Base-by-base conservation (phyloP, 2,797 vertebrate genomes). In the Tangara arthus region DNA sequence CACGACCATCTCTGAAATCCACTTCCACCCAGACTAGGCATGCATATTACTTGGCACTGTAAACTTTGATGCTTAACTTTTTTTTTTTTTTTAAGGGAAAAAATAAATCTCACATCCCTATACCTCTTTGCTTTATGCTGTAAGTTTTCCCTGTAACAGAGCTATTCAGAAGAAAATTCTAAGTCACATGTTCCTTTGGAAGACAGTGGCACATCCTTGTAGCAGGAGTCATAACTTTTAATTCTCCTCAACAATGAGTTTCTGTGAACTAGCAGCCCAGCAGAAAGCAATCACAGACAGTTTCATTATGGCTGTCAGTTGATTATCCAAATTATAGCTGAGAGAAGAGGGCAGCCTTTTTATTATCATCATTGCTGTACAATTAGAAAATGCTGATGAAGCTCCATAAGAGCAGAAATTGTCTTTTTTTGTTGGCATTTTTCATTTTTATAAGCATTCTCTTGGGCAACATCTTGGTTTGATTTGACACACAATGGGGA, bases 361-460 rank as follows among this genome's bases (percentile, higher is more conserved):
- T 95, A 95, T 95, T 94, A 94, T 83, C 90, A 64, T 80, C 75
- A 92, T 78, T 80, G 84, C 86, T 72, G 57, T 78, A 83, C 84
- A 93, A 95, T 85, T 95, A 95, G 87, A 85, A 96, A 91, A 93
- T 37, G 84, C 87, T 91, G 89, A 96, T 85, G 89, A 85, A 92
- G 61, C 60, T 46, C 53, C 37, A 5, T 50, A 52, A 87, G 34
- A 85, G 52, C 66, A 94, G 55, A 91, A 83, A 81, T 59, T 65
- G 23, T 73, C 44, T 47, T 73, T 91, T 89, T 89, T 81, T 92
- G 34, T 50, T 47, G 27, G n/a, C 22, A 61, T 91, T 87, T 89
- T 91, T 92, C 28, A 75, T 64, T 94, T 89, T 81, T 63, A 34
- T 44, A 81, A 76, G 61, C 0, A 0, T 65, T 82, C 50, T 64